Conservation (phyloP, 2,113 vertebrate genomes). For the Thalassarche chlororhynchos region DNA sequence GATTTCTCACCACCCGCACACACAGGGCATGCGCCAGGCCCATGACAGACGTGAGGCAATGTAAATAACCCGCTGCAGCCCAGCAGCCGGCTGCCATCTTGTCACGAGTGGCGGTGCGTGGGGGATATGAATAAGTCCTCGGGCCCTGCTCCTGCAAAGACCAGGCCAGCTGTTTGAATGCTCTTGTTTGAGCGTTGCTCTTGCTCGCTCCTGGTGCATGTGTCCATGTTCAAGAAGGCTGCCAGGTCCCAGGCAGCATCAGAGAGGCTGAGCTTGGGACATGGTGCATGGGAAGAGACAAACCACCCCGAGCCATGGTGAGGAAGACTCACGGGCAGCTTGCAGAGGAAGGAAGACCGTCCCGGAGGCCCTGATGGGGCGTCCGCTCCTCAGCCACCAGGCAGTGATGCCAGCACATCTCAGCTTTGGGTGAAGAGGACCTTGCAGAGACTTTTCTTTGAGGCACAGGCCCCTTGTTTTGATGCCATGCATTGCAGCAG, state of each 20-base stretch:
- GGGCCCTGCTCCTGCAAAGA: neutral
- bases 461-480: neutral
- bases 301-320: rapidly evolving
- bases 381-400: neutral
- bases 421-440: neutral
- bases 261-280: neutral
- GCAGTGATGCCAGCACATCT: neutral
- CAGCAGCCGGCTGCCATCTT: neutral
- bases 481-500: rapidly evolving
- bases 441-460: neutral
- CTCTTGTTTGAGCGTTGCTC: neutral
- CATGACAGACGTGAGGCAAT: neutral
- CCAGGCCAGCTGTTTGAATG: rapidly evolving
- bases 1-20: neutral
- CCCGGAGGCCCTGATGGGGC: too few relatives aligned
- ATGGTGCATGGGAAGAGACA: neutral
- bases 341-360: neutral
- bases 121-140: neutral
- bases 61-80: neutral
- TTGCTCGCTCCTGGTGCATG: neutral
- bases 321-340: neutral
- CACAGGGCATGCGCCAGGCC: neutral
- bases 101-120: neutral
- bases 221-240: neutral
- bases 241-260: neutral